Conservation (phyloP, 2,113 vertebrate species). For the Petroica traversi region DNA sequence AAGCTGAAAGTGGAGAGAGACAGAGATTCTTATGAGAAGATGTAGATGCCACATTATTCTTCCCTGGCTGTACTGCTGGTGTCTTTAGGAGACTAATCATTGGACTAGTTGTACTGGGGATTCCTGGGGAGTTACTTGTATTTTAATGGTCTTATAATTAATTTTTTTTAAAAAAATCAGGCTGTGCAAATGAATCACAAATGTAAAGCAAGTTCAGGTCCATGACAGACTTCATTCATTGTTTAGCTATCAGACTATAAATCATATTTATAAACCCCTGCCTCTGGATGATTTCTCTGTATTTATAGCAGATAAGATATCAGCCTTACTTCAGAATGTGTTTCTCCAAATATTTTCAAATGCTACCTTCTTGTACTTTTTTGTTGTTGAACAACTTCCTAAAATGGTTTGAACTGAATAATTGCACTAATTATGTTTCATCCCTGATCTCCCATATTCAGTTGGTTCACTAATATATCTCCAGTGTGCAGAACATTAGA, state of each 20-base stretch:
- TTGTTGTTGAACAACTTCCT: not conserved
- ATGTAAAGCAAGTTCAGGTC: not conserved
- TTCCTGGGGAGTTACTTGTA: not conserved
- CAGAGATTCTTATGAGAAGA: not conserved
- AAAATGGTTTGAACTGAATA: not conserved
- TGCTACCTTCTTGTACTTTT: not conserved
- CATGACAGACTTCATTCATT: not conserved
- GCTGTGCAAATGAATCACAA: not conserved
- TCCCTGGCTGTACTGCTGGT: not conserved
- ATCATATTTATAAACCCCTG: not conserved
- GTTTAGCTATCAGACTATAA: slow-evolving; percentile 14
- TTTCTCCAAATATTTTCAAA: not conserved
- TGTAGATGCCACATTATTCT: not conserved
- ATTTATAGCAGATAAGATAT: not conserved
- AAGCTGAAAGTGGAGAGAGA: not conserved
- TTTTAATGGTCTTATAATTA: not conserved
- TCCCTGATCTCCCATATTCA: not conserved
- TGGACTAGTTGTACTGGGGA: not conserved
- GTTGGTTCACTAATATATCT: not conserved
- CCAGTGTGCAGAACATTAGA: not conserved
- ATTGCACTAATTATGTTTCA: not conserved
- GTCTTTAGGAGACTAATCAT: not conserved
- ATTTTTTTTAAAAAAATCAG: not conserved
- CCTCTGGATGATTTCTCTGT: not conserved
- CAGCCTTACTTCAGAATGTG: not conserved